phyloP scores from a whole-genome alignment of 2,888 invertebrate genomes.

The Ochropleura leucogaster region DNA sequence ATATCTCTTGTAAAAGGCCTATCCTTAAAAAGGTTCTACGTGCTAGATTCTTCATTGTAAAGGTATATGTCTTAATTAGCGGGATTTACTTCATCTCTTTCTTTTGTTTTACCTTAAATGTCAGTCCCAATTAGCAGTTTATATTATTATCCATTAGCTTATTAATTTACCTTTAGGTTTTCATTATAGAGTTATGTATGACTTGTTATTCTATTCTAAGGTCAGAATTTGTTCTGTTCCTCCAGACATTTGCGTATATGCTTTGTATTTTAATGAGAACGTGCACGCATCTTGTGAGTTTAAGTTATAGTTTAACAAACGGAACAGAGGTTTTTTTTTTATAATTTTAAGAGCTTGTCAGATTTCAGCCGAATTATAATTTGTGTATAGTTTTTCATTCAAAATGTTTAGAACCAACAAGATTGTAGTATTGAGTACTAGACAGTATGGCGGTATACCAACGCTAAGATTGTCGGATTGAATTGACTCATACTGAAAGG shows the following conservation, averaged over 20 bases:
- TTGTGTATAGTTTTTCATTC: background rate
- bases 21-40: too few species aligned
- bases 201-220: background rate
- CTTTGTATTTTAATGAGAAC: slow-evolving; percentile 1
- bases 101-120: background rate
- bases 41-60: too few species aligned
- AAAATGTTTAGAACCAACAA: background rate
- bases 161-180: too few species aligned
- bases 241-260: background rate
- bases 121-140: background rate
- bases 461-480: background rate
- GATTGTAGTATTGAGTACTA: background rate
- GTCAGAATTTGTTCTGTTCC: background rate
- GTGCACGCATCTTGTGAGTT: background rate
- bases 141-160: too few species aligned
- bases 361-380: background rate
- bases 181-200: background rate
- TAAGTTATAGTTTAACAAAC: background rate
- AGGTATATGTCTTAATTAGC: background rate
- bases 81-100: too few species aligned
- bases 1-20: background rate
- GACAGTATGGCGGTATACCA: background rate
- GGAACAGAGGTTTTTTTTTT: background rate
- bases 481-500: background rate
- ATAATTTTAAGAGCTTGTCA: background rate